Evolutionary conservation across 1,140 invertebrate genomes (phyloP), one percentile per base, ranked within the genome.

Genomic region (Hesperophylax magnus): DNA sequence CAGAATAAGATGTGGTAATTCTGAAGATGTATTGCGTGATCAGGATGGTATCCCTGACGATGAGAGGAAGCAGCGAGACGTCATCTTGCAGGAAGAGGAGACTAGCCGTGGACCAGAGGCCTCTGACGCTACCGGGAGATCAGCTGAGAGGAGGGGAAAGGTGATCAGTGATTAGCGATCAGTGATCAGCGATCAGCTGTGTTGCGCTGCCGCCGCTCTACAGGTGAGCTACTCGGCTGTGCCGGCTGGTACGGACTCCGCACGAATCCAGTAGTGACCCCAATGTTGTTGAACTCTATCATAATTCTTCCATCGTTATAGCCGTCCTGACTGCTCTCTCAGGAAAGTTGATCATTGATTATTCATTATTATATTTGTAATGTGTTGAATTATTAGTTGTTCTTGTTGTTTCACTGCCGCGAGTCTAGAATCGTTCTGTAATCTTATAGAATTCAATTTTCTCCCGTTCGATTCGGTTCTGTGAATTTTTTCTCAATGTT

Each of bases 71-170:
- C 69, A 63, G 69, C 53, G 78, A 80, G 71, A 80, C 78, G n/a
- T 80, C 78, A 15, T 80, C 78, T 0, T 80, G 78, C 78, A 2
- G 78, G 18, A 80, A 76, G 34, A 80, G 78, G 39, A 74, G 78
- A 80, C 54, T 22, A 24, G 27, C 18, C 24, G 18, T 11, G 39
- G 65, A 20, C 15, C 15, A 18, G 5, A 17, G 24, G 5, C 17
- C 27, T 69, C 71, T 24, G 47, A 14, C 18, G 20, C 6, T 74
- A 14, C 39, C 47, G 20, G n/a, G 47, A 20, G 71, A 53, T 56
- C 71, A 69, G 65, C 31, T 67, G 63, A 15, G n/a, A 20, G 31
- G 18, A n/a, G 15, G 20, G 2, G 9, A 18, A 11, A 34, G 63
- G 22, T 67, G 63, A 34, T 31, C 8, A 34, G 27, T 34, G 27